These are phyloP conservation scores for Coregonus ussuriensis DNA, from an alignment of 2,797 vertebrate species.

Conservation along the genomic window DNA sequence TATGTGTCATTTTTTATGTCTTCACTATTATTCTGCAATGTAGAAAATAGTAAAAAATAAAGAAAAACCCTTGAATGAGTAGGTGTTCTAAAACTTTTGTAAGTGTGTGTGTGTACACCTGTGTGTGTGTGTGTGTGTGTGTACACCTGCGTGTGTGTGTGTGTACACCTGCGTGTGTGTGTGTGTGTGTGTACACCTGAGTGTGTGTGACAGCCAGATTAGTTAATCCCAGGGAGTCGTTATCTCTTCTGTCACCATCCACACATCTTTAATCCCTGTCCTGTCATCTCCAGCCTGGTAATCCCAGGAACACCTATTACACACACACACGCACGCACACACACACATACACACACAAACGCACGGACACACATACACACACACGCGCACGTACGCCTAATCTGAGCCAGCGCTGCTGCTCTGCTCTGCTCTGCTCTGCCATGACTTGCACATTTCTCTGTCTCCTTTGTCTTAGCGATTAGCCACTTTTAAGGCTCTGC, in stretches of 20 bases:
- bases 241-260: slow-evolving; percentile 34
- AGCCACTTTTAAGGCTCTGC: slow-evolving; percentile 52
- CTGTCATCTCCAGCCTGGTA: neutral
- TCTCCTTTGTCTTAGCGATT: slow-evolving; percentile 45
- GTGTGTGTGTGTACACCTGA: neutral
- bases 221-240: slow-evolving; percentile 60
- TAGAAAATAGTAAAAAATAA: too few relatives aligned
- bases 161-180: too few relatives aligned
- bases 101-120: neutral
- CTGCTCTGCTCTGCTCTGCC: slow-evolving; percentile 39
- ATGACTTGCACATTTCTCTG: slow-evolving; percentile 37
- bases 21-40: too few relatives aligned
- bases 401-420: slow-evolving; percentile 29
- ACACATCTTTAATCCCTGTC: slow-evolving; percentile 45
- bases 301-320: neutral
- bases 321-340: slow-evolving; percentile 32
- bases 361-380: neutral
- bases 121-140: neutral
- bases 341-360: slow-evolving; percentile 31
- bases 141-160: too few relatives aligned
- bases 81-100: too few relatives aligned
- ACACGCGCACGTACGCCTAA: slow-evolving; percentile 42
- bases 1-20: too few relatives aligned
- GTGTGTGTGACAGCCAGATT: slow-evolving; percentile 33
- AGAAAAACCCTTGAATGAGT: too few relatives aligned